These are phyloP conservation scores for Pelodytes ibericus DNA, from an alignment of 2,797 vertebrate genomes.

Conservation along the genomic window DNA sequence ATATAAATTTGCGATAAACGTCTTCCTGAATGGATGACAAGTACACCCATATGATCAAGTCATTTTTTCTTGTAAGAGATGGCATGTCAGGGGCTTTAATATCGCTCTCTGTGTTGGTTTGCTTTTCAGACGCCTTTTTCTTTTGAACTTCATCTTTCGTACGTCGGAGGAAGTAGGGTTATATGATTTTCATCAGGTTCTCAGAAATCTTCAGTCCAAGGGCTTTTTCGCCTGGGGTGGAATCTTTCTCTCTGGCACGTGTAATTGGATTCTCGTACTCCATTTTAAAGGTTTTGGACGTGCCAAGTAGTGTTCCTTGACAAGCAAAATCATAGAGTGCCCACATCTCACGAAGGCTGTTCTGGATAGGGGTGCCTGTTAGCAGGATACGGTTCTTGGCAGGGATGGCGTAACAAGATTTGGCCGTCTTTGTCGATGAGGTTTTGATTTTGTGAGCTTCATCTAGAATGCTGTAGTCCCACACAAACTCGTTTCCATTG, in stretches of 20 bases:
- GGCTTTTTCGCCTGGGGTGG: slow-evolving; percentile 86
- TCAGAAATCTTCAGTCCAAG: slow-evolving; percentile 90
- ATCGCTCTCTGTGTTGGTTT: slow-evolving; percentile 52
- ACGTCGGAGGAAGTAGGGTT: slow-evolving; percentile 88
- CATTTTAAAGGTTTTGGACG: slow-evolving; percentile 86
- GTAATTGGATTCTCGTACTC: slow-evolving; percentile 95
- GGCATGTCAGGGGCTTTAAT: slow-evolving; percentile 73
- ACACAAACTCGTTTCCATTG: slow-evolving; percentile 76
- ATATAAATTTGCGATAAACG: slow-evolving; percentile 90
- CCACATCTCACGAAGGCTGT: slow-evolving; percentile 93
- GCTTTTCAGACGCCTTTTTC: slow-evolving; percentile 13
- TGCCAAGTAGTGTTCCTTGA: slow-evolving; percentile 88
- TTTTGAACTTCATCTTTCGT: slow-evolving; percentile 88
- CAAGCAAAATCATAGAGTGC: slow-evolving; percentile 92
- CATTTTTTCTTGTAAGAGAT: slow-evolving; percentile 88
- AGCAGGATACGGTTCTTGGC: slow-evolving; percentile 85
- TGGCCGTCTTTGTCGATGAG: slow-evolving; percentile 85
- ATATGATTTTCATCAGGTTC: slow-evolving; percentile 88
- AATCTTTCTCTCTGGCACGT: slow-evolving; percentile 88
- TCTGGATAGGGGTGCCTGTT: slow-evolving; percentile 93
- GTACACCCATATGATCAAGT: slow-evolving; percentile 93
- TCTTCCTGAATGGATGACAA: slow-evolving; percentile 86
- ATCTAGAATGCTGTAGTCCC: slow-evolving; percentile 92
- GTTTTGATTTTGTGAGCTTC: slow-evolving; percentile 96
- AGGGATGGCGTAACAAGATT: slow-evolving; percentile 76